Evolutionary conservation across 2,797 vertebrate genomes (phyloP), one percentile per base, ranked within the genome.

Genomic region (Gadopsis bispinosus): DNA sequence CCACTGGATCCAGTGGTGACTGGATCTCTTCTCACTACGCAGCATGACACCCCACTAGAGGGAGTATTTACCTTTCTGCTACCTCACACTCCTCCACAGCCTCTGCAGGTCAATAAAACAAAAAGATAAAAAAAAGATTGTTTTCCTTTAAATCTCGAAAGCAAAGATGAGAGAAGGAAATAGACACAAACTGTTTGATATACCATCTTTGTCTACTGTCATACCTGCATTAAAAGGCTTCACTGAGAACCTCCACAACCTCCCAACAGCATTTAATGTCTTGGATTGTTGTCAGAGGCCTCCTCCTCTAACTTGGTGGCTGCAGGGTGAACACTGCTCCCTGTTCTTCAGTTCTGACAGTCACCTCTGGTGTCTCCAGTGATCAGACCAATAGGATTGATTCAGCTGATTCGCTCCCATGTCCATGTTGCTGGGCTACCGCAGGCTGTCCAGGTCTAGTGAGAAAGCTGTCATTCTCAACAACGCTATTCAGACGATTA

Each of bases 1-100:
- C 13, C 47, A 41, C 35, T 1, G 53, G 26, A 84, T 77, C 37
- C 14, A 1, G 59, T 56, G 13, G 70, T 78, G 17, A 66, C 33
- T 4, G 7, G 35, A 60, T 74, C 35, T 55, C 14, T 47, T 55
- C 20, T 75, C 71, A 69, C 7, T 4, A 56, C 65, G 66, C 80
- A 75, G 64, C 53, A 31, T 7, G 75, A 39, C 59, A 3, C 37
- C 70, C 80, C 83, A 77, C 83, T 73, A 83, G 72, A 83, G 84
- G 83, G 84, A 77, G 81, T 53, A 20, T 79, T 72, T 74, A 69
- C 55, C 45, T 78, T 69, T 64, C 39, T 58, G 26, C 72, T 29
- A 45, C 22, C 20, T 68, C 72, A 56, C 35, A 20, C 43, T 73
- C 51, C 37, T 63, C 9, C n/a, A 14, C 62, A 51, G 26, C 0